A percentile compares a stretch with the other conserved stretches of the same genome.
These are phyloP conservation scores for Caretta caretta DNA, from an alignment of 2,113 vertebrate genomes.

Conservation along the genomic window DNA sequence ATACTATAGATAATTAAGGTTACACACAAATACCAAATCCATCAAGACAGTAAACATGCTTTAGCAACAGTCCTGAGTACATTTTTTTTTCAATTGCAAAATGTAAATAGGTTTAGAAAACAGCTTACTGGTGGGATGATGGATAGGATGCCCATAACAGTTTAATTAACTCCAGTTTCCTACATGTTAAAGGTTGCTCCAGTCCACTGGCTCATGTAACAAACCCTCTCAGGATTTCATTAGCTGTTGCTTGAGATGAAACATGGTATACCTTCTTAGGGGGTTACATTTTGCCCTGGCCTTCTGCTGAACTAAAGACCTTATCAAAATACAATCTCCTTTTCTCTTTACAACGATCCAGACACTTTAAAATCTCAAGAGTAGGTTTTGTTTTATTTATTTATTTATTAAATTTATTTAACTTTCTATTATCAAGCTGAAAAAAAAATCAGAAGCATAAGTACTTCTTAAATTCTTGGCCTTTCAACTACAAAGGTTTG, in stretches of 20 bases:
- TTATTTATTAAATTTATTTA: conserved; percentile 1
- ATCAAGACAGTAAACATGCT: conserved; percentile 76
- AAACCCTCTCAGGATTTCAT: conserved; percentile 78
- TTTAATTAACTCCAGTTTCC: conserved; percentile 83
- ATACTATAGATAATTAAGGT: conserved; percentile 77
- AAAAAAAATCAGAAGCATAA: not conserved
- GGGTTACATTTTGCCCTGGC: conserved; percentile 33
- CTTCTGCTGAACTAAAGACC: conserved; percentile 14
- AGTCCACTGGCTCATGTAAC: conserved; percentile 80
- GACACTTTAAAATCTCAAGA: conserved; percentile 50
- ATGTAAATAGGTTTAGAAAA: conserved; percentile 76
- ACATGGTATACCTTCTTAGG: conserved; percentile 3
- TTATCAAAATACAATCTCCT: conserved; percentile 59
- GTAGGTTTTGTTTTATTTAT: not conserved
- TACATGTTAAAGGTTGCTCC: conserved; percentile 79
- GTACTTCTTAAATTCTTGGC: not conserved
- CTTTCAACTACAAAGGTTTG: not conserved
- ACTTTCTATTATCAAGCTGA: conserved; percentile 45
- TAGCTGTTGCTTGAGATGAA: conserved; percentile 59
- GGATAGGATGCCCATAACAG: conserved; percentile 72
- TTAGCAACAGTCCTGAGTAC: conserved; percentile 71
- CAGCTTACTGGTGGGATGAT: conserved; percentile 64
- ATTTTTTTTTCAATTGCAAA: conserved; percentile 72
- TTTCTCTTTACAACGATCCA: conserved; percentile 52
- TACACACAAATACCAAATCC: conserved; percentile 79